A percentile compares a stretch with the other conserved stretches of the same genome.
phyloP scores from a whole-genome alignment of 2,888 invertebrate species.

The Brachynemurus nebulosus region DNA sequence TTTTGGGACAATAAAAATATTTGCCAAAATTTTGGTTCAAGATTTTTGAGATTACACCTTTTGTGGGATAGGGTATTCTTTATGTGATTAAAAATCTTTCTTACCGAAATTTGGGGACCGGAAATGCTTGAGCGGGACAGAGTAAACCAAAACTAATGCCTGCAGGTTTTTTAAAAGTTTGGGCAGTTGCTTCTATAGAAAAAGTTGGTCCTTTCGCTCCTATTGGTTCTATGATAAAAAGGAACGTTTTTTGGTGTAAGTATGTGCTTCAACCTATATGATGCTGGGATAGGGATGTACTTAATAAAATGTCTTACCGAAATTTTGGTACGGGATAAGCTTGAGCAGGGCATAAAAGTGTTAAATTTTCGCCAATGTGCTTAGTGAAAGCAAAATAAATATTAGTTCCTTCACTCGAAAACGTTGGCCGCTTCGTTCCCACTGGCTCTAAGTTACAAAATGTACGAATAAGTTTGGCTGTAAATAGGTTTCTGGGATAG shows the following conservation, averaged over 20 bases:
- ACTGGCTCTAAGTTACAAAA: constrained; percentile 11
- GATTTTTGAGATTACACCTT: no score
- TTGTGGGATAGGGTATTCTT: no score
- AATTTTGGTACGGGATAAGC: constrained; percentile 40
- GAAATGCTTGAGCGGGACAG: constrained; percentile 52
- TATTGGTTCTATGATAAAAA: constrained; percentile 4
- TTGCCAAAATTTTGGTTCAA: no score
- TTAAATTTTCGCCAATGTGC: constrained; percentile 33
- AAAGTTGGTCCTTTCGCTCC: constrained; percentile 1
- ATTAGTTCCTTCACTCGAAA: constrained; percentile 31
- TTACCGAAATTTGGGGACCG: constrained; percentile 42
- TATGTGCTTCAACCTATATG: constrained; percentile 56
- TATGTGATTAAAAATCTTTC: no score
- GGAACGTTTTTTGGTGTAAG: constrained; percentile 60
- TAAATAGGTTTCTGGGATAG: neutral
- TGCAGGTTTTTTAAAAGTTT: constrained; percentile 29
- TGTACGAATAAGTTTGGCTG: no score
- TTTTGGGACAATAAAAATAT: no score
- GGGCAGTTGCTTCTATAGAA: constrained; percentile 22
- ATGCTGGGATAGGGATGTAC: constrained; percentile 38
- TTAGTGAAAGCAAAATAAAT: constrained; percentile 39
- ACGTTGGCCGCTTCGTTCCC: neutral
- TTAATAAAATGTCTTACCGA: constrained; percentile 8
- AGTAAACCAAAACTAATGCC: constrained; percentile 35
- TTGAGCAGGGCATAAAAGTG: constrained; percentile 42